phyloP scores from a whole-genome alignment of 1,140 invertebrate species.

The Drosophila lacertosa region DNA sequence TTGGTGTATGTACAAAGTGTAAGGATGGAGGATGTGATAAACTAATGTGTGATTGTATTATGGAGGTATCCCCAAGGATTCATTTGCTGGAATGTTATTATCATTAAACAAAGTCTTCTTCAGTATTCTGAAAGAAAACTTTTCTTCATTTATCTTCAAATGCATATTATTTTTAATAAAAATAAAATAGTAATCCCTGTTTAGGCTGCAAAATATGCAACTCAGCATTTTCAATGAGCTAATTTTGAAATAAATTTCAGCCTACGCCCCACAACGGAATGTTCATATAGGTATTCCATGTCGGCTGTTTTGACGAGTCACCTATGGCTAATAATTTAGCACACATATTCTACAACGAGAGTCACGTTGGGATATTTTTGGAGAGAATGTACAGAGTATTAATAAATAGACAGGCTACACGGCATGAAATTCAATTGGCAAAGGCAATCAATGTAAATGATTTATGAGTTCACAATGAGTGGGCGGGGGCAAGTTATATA shows the following conservation, averaged over 20 bases:
- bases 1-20: constrained; percentile 21
- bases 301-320: constrained; percentile 41
- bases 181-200: background rate
- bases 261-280: background rate
- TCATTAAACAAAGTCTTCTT: too few species aligned
- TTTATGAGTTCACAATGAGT: constrained; percentile 43
- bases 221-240: constrained; percentile 33
- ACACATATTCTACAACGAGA: constrained; percentile 4
- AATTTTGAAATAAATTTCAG: constrained; percentile 10
- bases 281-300: background rate
- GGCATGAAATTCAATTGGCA: constrained; percentile 41
- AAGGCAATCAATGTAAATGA: constrained; percentile 53
- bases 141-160: too few species aligned
- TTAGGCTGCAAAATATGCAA: constrained; percentile 16
- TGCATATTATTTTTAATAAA: background rate
- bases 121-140: too few species aligned
- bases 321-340: constrained; percentile 38
- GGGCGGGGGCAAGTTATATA: background rate
- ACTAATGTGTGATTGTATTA: background rate
- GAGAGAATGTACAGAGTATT: constrained; percentile 5
- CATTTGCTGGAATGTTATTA: too few species aligned
- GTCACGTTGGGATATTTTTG: constrained; percentile 30
- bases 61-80: too few species aligned
- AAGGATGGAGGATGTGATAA: background rate
- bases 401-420: constrained; percentile 17